phyloP scores from a whole-genome alignment of 2,888 invertebrate genomes.

The Scrobipalpa atriplicella region DNA sequence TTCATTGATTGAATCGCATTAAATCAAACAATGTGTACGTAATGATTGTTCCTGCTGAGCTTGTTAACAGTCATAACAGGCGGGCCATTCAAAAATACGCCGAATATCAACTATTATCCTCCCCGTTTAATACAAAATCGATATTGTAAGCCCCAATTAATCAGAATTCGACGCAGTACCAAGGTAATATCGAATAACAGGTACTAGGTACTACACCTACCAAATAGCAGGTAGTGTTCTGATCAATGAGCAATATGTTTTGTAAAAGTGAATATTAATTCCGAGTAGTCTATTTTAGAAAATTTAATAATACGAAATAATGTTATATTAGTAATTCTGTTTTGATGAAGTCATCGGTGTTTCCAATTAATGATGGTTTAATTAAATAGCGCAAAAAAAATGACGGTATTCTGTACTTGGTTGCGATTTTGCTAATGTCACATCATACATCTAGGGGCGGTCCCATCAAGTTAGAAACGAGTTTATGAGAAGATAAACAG shows the following conservation, averaged over 20 bases:
- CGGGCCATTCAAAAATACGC: background rate
- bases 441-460: no score
- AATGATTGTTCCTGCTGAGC: background rate
- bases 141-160: slow-evolving; percentile 61
- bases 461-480: no score
- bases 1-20: background rate
- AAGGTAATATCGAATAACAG: slow-evolving; percentile 27
- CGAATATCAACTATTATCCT: slow-evolving; percentile 18
- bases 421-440: no score
- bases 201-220: background rate
- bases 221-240: background rate
- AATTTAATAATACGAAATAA: background rate
- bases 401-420: no score
- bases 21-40: slow-evolving; percentile 1
- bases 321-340: background rate
- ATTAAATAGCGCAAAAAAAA: slow-evolving; percentile 6
- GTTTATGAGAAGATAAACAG: no score
- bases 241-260: background rate
- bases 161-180: slow-evolving; percentile 22
- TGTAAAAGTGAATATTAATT: background rate
- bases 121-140: slow-evolving; percentile 59
- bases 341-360: background rate
- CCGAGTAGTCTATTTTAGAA: background rate
- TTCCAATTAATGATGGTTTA: background rate
- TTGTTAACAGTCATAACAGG: background rate